Percentiles rank a stretch among this genome's conserved stretches.
Conservation (phyloP, 1,140 invertebrate genomes). For the Caenorhabditis briggsae region DNA sequence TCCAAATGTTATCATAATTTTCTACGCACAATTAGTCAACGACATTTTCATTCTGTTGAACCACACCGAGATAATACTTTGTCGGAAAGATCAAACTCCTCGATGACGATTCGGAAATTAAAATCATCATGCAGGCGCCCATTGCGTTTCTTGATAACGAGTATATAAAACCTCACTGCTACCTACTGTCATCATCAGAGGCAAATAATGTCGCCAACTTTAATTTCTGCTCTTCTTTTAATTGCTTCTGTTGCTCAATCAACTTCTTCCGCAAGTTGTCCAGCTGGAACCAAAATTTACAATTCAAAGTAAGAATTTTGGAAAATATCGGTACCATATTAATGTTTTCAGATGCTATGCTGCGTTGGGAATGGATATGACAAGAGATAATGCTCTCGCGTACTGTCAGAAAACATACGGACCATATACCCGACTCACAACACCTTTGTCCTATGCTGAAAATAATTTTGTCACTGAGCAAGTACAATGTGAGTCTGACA, state of each 20-base stretch:
- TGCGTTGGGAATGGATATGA: constrained; percentile 15
- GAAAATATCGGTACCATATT: too few species aligned
- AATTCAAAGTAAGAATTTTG: neutral
- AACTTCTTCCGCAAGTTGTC: neutral
- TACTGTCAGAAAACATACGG: constrained; percentile 31
- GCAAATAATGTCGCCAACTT: constrained; percentile 18
- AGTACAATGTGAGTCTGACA: constrained; percentile 14
- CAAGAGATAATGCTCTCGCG: neutral
- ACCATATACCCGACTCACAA: neutral
- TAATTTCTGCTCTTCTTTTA: neutral
- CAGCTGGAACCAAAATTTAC: constrained; percentile 14
- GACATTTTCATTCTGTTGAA: constrained; percentile 11
- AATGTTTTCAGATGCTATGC: constrained; percentile 25
- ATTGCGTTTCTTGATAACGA: neutral
- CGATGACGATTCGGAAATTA: constrained; percentile 42
- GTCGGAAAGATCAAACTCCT: constrained; percentile 20
- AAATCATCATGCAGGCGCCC: constrained; percentile 24
- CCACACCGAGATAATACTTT: neutral
- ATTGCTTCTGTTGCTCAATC: neutral
- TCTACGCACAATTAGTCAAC: neutral
- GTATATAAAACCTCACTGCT: neutral
- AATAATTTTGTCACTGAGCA: constrained; percentile 36
- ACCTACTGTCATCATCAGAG: neutral
- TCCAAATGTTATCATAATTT: constrained; percentile 6
- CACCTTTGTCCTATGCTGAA: constrained; percentile 27